Conservation (phyloP, 1,140 invertebrate genomes). For the Aethina tumida region DNA sequence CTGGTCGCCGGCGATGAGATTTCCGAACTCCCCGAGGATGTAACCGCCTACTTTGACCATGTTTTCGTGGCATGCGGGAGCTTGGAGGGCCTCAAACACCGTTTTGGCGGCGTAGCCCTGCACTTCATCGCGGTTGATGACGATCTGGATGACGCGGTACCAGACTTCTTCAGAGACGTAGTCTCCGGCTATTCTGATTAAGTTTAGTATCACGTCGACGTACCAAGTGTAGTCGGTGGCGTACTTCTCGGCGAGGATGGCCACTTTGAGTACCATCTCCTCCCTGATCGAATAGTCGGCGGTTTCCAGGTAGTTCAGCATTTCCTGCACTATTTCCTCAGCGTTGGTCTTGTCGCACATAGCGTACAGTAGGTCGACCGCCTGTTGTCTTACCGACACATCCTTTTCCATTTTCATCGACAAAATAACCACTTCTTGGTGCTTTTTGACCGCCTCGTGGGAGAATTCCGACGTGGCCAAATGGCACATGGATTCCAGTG, state of each 20-base stretch:
- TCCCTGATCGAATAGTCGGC: constrained; percentile 99
- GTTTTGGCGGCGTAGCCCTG: constrained; percentile 99
- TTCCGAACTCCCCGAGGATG: constrained; percentile 99
- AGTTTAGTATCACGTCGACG: constrained; percentile 98
- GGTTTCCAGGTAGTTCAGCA: constrained; percentile 97
- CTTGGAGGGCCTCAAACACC: constrained; percentile 96
- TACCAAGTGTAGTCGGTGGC: constrained; percentile 98
- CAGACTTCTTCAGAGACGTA: constrained; percentile 97
- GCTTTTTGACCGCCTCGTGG: constrained; percentile 99
- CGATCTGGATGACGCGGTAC: constrained; percentile 99
- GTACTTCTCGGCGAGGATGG: constrained; percentile 99
- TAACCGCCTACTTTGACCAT: constrained; percentile 99
- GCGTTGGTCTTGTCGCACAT: constrained; percentile 99
- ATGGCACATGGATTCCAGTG: constrained; percentile 98
- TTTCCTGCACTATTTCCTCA: constrained; percentile 99
- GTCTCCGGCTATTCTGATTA: constrained; percentile 98
- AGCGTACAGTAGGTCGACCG: constrained; percentile 98
- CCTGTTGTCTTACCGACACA: constrained; percentile 95
- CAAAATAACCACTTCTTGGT: constrained; percentile 98
- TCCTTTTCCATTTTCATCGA: constrained; percentile 99
- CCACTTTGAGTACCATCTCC: constrained; percentile 99
- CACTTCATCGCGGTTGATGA: constrained; percentile 98
- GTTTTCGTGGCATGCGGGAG: constrained; percentile 98
- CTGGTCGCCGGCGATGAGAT: constrained; percentile 97
- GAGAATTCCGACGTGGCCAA: constrained; percentile 98